phyloP scores from a whole-genome alignment of 1,140 invertebrate species.

The Frieseomelitta varia region DNA sequence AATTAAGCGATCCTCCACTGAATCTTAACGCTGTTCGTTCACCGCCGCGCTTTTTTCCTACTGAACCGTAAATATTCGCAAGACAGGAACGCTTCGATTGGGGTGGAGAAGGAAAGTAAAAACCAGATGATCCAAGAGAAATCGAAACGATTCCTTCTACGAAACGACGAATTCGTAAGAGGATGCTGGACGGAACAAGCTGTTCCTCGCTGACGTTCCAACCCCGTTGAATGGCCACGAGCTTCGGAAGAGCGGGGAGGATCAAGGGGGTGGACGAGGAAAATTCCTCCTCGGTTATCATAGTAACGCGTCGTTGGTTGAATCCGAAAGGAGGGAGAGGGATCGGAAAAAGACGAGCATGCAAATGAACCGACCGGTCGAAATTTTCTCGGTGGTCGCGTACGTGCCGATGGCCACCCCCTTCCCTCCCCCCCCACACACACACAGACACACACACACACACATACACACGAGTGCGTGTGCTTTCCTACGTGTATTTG shows the following conservation, averaged over 20 bases:
- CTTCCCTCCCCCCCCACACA: too few relatives aligned
- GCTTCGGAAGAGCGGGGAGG: background rate
- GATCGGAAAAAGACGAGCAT: constrained; percentile 69
- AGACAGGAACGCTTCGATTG: too few relatives aligned
- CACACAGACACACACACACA: too few relatives aligned
- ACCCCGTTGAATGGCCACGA: background rate
- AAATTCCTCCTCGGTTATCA: constrained; percentile 63
- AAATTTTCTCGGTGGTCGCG: constrained; percentile 64
- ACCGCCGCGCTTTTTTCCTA: background rate
- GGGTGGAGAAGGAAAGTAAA: background rate
- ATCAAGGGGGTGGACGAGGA: constrained; percentile 24
- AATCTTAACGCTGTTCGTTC: background rate
- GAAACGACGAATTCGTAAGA: background rate
- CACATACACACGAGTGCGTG: constrained; percentile 24
- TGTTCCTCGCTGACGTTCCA: background rate
- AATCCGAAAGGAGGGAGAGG: constrained; percentile 60
- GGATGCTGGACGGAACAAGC: background rate
- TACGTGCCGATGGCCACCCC: constrained; percentile 31
- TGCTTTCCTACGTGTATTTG: constrained; percentile 48
- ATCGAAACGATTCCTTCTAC: background rate
- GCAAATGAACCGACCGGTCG: constrained; percentile 71
- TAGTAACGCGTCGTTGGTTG: constrained; percentile 55
- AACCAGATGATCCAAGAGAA: background rate
- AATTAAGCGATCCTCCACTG: background rate
- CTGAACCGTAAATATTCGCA: background rate